These are phyloP conservation scores for Martes martes DNA, from an alignment of 2,113 vertebrate species.

Conservation along the genomic window DNA sequence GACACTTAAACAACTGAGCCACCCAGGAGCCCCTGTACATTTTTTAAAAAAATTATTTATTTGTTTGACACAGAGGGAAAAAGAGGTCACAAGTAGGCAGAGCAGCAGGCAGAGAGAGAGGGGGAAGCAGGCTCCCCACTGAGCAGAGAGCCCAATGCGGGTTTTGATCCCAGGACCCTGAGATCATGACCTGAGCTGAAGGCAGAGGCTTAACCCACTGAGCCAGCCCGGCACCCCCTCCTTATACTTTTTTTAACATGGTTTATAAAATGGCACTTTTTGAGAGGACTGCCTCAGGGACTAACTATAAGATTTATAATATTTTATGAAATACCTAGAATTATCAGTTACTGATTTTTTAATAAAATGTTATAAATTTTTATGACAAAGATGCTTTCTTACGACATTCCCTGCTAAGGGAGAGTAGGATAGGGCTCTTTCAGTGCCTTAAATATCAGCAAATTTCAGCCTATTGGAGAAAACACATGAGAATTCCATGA, in stretches of 20 bases:
- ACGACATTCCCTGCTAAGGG: background rate
- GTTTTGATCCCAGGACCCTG: background rate
- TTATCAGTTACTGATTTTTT: background rate
- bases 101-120: background rate
- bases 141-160: fast-evolving
- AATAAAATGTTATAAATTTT: background rate
- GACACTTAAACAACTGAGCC: too few relatives aligned
- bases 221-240: background rate
- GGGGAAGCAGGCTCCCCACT: background rate
- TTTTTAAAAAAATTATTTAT: background rate
- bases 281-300: background rate
- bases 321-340: background rate
- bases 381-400: background rate
- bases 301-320: background rate
- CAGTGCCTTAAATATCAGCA: background rate
- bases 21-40: too few relatives aligned
- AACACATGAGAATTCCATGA: background rate
- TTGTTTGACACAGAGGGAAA: background rate
- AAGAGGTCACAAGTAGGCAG: background rate
- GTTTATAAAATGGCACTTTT: background rate
- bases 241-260: background rate
- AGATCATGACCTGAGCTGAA: background rate
- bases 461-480: background rate
- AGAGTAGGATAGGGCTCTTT: background rate
- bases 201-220: background rate